Base-by-base conservation (phyloP, 2,797 vertebrate species). In the Hyperoplus immaculatus region DNA sequence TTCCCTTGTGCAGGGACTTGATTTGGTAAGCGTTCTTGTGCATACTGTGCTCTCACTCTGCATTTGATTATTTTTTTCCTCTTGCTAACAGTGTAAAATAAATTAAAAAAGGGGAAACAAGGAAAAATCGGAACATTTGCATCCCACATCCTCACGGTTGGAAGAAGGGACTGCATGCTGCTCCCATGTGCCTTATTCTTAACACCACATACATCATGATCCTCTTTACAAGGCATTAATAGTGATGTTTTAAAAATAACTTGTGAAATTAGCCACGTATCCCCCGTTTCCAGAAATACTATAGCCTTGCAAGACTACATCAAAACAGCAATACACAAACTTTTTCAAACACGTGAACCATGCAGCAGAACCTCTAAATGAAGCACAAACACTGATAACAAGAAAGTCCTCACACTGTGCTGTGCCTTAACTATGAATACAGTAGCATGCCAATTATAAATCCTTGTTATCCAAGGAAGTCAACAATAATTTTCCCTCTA, bases 381-480 rank as follows among this genome's bases (percentile, higher is more conserved):
- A 1, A 43, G 5, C 5, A 55, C 50, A 72, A 43, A 51, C 42
- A 69, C 55, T 6, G 29, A n/a, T 70, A 51, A 16, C 4, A 61
- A 18, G 45, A 51, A 58, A 50, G 46, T 49, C 53, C 39, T 66
- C 6, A 41, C 15, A 46, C 8, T 3, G 38, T 21, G 36, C 42
- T 51, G n/a, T 55, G 43, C 41, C 64, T 81, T 9, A 38, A n/a
- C 41, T 61, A 45, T 56, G 57, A 72, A 47, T 50, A 29, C 29
- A 29, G 29, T 29, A 46, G 0, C 10, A 41, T 46, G 16, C n/a
- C n/a, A 47, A 42, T 55, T 70, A 59, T 60, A 70, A 41, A 61
- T 41, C 29, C 29, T 29, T 18, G 14, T 57, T 46, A 53, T 54
- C 18, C 11, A 76, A 45, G 43, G 41, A 15, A 61, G 55, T 65